Conservation (phyloP, 2,888 invertebrate species). For the Eugnorisma glareosa region DNA sequence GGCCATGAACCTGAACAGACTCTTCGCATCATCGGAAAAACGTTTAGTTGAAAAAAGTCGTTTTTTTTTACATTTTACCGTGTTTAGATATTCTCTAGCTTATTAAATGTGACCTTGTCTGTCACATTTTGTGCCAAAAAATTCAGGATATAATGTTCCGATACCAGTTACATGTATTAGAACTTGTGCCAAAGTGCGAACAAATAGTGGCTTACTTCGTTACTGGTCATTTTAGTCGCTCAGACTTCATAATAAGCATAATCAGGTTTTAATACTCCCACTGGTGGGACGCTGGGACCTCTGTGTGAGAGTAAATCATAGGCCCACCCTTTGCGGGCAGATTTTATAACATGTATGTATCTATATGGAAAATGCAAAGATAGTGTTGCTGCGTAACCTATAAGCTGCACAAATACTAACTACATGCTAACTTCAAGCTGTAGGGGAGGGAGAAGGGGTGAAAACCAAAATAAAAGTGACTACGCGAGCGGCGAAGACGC, state of each 20-base stretch:
- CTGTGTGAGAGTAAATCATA: not conserved
- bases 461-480: conserved; percentile 80
- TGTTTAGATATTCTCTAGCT: not conserved
- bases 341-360: not conserved
- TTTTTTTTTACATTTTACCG: not conserved
- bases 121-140: not conserved
- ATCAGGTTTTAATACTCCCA: not conserved
- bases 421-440: conserved; percentile 80
- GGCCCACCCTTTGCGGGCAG: not conserved
- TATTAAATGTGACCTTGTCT: not conserved
- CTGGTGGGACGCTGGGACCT: no score
- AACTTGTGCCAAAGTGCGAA: not conserved
- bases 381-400: conserved; percentile 45
- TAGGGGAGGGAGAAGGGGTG: conserved; percentile 68
- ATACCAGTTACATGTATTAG: not conserved
- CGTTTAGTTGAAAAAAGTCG: no score
- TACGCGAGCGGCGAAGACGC: conserved; percentile 70
- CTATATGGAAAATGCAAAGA: conserved; percentile 1
- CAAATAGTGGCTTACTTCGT: not conserved
- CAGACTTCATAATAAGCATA: not conserved
- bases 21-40: no score
- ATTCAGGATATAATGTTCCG: not conserved
- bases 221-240: not conserved
- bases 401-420: conserved; percentile 69
- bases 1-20: no score